These are phyloP conservation scores for Acanthornis magna DNA, from an alignment of 2,797 vertebrate species.

Conservation along the genomic window DNA sequence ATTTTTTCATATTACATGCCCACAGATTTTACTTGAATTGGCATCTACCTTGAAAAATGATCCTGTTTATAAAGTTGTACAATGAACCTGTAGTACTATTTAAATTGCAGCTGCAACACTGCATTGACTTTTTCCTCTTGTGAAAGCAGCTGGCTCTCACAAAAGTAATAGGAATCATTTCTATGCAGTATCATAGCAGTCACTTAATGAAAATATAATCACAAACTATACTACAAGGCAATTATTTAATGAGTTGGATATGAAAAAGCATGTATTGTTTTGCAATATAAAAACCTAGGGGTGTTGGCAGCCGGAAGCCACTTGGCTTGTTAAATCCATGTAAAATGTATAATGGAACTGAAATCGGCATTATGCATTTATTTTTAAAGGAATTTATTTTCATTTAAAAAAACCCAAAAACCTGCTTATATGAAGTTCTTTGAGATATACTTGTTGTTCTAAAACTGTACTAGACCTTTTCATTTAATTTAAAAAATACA, in stretches of 20 bases:
- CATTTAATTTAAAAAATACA: neutral
- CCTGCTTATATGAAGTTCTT: neutral
- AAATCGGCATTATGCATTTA: neutral
- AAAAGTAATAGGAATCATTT: neutral
- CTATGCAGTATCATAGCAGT: neutral
- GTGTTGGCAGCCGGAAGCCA: neutral
- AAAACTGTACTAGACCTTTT: neutral
- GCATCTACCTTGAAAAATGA: neutral
- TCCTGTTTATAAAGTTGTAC: neutral
- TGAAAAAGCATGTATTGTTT: neutral
- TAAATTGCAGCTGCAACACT: neutral
- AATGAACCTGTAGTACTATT: neutral
- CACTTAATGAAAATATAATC: slow-evolving; percentile 24
- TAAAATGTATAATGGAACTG: neutral
- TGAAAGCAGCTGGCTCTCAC: neutral
- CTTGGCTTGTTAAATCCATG: neutral
- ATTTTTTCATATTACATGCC: neutral
- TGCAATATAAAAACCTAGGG: neutral
- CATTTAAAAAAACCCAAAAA: neutral
- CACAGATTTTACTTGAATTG: neutral
- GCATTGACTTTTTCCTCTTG: neutral
- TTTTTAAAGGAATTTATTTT: neutral
- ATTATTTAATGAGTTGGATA: neutral
- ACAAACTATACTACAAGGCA: neutral
- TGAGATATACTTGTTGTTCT: neutral